Evolutionary conservation across 2,113 vertebrate genomes (phyloP), one percentile per base, ranked within the genome.

Genomic region (Lanius ludovicianus): DNA sequence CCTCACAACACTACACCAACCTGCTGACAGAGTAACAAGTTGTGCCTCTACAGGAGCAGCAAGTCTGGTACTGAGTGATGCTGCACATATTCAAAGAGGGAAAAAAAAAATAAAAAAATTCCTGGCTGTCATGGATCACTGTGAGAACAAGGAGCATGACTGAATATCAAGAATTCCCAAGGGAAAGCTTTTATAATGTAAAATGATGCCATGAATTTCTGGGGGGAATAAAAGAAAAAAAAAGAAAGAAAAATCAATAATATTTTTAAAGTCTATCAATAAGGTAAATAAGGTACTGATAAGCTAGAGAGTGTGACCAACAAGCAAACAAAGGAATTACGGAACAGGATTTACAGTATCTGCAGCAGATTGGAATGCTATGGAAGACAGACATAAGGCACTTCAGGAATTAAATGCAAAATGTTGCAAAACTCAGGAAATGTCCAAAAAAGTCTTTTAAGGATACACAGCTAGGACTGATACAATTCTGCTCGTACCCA

Each of bases 211-310:
- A 41, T 22, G 8, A 33, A 56, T 23, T 13, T 6, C 50, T 41
- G 5, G 9, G 12, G 24, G 11, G 0, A 0, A 3, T 4, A 5
- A 8, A 18, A 7, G 9, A 5, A 7, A 4, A 19, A 9, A 6
- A 11, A 10, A 57, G 17, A 42, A 7, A 41, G 2, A 23, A 1
- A 25, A n/a, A 55, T 2, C 37, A 3, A 27, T 23, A 24, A 68
- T 30, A 1, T 69, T 35, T 77, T 77, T 22, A 7, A 82, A 78
- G 30, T 33, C 11, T 7, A 52, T 37, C 35, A 57, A 7, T 31
- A 15, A 90, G 27, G 19, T 24, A 28, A 57, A 7, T 31, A 15
- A 90, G 27, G 19, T 24, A 28, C 28, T 67, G 31, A 70, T 67
- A 31, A 83, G 3, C 2, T 27, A 53, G 15, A 41, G 7, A 63